A percentile compares a stretch with the other conserved stretches of the same genome.
These are phyloP conservation scores for Neolamprologus longior DNA, from an alignment of 2,113 vertebrate species.

Conservation along the genomic window DNA sequence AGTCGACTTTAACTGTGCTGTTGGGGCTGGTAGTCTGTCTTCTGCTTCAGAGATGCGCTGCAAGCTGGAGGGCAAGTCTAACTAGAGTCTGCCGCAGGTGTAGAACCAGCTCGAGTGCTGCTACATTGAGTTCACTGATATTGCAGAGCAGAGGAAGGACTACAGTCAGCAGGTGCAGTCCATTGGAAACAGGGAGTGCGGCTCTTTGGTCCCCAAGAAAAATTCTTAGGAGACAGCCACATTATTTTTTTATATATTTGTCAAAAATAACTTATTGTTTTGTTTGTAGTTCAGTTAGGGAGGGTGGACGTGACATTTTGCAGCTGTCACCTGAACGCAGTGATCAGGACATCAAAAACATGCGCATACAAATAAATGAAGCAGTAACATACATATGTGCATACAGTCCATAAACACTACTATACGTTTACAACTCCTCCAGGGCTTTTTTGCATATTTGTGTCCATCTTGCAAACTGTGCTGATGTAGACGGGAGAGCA, in stretches of 20 bases:
- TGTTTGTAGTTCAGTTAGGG: background rate
- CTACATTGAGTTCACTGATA: background rate
- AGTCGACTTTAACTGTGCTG: background rate
- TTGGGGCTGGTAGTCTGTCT: background rate
- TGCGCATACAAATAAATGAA: background rate
- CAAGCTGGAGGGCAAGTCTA: background rate
- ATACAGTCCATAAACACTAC: background rate
- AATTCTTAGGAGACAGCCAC: background rate
- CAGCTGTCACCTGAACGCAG: background rate
- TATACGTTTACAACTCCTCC: rapidly evolving
- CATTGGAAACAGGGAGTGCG: rapidly evolving
- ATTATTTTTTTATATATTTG: background rate
- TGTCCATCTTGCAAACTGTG: background rate
- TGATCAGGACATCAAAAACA: background rate
- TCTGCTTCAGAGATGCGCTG: background rate
- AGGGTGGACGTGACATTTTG: background rate
- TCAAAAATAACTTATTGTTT: background rate
- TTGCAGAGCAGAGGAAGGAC: background rate
- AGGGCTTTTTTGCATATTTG: rapidly evolving
- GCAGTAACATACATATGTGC: rapidly evolving
- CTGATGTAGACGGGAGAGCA: slow-evolving; percentile 4
- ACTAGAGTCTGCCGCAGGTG: background rate
- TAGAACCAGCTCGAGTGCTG: background rate
- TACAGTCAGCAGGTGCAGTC: background rate
- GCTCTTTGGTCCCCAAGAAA: background rate